A percentile compares a stretch with the other conserved stretches of the same genome.
These are phyloP conservation scores for Schizopygopsis pylzovi DNA, from an alignment of 2,797 vertebrate genomes.

Conservation along the genomic window DNA sequence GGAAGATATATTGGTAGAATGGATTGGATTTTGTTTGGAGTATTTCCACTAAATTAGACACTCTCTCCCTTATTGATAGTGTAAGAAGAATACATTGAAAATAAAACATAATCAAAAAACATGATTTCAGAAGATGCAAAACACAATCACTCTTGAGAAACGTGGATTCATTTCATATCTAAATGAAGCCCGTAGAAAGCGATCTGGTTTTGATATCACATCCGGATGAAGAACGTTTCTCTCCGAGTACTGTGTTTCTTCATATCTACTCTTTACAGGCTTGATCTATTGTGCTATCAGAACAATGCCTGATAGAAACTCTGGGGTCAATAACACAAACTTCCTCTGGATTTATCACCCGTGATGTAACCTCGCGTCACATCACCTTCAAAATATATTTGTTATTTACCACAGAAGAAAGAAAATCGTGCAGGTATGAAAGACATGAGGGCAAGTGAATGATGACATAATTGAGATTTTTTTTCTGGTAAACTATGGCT, in stretches of 20 bases:
- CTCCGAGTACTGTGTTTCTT: neutral
- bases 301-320: constrained; percentile 16
- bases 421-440: neutral
- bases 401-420: neutral
- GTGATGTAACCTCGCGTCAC: neutral
- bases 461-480: neutral
- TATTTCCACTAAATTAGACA: neutral
- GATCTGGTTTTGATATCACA: neutral
- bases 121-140: neutral
- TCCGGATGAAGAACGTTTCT: constrained; percentile 2
- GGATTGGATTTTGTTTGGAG: neutral
- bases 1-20: neutral
- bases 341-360: neutral
- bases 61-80: neutral
- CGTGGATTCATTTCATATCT: neutral
- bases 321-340: neutral
- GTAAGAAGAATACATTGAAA: neutral
- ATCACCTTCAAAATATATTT: neutral
- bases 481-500: neutral
- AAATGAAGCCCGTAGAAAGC: neutral
- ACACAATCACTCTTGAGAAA: neutral
- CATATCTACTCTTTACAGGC: neutral
- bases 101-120: neutral
- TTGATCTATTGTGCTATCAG: constrained; percentile 22
- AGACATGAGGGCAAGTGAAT: neutral